Evolutionary conservation across 2,797 vertebrate species (phyloP), one percentile per base, ranked within the genome.

Genomic region (Megaceryle alcyon): DNA sequence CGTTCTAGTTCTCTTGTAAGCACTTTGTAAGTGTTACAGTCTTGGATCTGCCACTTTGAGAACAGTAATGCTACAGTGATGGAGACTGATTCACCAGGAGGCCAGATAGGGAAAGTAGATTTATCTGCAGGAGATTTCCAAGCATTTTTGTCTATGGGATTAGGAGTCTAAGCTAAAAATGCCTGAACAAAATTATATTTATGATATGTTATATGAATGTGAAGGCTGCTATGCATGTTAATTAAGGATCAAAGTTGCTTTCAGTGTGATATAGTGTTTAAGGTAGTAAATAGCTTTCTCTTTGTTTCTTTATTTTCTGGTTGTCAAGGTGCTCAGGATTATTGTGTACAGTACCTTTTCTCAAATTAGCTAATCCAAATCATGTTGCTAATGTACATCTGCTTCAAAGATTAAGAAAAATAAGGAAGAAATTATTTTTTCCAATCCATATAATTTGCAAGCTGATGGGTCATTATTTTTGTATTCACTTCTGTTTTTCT

Each of bases 301-400:
- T 93, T 94, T 90, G 79, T 96, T 77, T 75, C 72, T 71, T 84
- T 94, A 41, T 91, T 84, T 92, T 76, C 65, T 14, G 65, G 88
- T 96, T 96, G 86, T 90, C 90, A 96, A 73, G 85, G 82, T 70
- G 49, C 95, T 94, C 71, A 66, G 71, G 82, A 94, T 96, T 94
- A 94, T 85, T 3, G 4, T 39, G 31, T 86, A 53, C 2, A 6
- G 39, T 89, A 90, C 81, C n/a, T 92, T 85, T 94, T 88, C 61
- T 95, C 65, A 83, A 78, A 95, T 95, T 96, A 95, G 66, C 29
- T 93, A 92, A 93, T 96, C 84, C 72, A 91, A 90, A 88, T 89
- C 82, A 89, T 77, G 56, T 79, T 94, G 57, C 46, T 87, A 89
- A 83, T 33, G 20, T 72, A 54, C 0, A 16, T 73, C 43, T 88